These are phyloP conservation scores for Notechis scutatus DNA, from an alignment of 2,113 vertebrate species.

Conservation along the genomic window DNA sequence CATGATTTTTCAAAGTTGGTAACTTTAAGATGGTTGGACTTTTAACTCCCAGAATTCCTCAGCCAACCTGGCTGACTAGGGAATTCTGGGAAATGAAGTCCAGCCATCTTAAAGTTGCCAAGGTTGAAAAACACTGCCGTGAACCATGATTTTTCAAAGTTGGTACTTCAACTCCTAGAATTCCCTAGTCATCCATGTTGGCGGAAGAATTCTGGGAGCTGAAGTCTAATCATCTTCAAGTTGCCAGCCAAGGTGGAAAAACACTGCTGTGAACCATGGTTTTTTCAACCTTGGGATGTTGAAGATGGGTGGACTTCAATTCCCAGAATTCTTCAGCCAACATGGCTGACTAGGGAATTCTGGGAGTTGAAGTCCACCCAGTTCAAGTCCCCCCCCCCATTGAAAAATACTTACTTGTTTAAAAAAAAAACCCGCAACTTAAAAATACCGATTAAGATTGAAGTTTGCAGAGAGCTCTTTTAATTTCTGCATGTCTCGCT, in stretches of 20 bases:
- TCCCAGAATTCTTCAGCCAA: neutral
- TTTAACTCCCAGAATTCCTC: too few relatives aligned
- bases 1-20: too few relatives aligned
- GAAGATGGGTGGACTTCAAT: too few relatives aligned
- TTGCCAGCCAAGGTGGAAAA: neutral
- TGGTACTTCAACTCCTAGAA: neutral
- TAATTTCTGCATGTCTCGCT: neutral
- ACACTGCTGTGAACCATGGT: neutral
- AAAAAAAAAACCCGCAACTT: neutral
- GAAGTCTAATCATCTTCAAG: neutral
- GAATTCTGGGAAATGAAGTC: neutral
- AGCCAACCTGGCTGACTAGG: fast-evolving
- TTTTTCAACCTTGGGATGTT: too few relatives aligned
- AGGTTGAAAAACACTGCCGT: too few relatives aligned
- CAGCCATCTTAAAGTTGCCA: neutral
- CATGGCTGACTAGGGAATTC: neutral
- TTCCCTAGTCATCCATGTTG: neutral
- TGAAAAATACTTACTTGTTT: neutral
- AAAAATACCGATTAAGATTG: neutral
- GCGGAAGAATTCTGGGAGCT: neutral
- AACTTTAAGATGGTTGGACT: too few relatives aligned
- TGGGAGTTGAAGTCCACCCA: neutral
- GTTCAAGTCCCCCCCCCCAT: too few relatives aligned
- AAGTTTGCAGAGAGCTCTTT: neutral
- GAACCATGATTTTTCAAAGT: too few relatives aligned